Conservation (phyloP, 2,888 invertebrate species). For the Nemotelus pantherinus region DNA sequence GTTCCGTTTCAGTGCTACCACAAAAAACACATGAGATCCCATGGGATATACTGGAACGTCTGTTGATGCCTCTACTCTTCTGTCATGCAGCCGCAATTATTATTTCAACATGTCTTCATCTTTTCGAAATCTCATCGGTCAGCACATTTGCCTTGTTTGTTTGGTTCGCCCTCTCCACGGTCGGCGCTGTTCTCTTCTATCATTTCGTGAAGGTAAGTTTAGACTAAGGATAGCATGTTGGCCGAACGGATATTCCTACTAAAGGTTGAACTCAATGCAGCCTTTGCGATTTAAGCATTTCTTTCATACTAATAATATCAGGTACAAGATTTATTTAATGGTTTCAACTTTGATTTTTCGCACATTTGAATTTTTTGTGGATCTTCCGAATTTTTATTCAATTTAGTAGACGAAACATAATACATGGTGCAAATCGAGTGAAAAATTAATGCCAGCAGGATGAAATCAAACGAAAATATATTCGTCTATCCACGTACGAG, state of each 20-base stretch:
- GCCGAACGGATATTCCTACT: too few species aligned
- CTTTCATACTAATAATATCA: not conserved
- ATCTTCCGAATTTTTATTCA: not conserved
- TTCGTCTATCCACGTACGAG: too few species aligned
- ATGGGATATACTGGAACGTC: constrained; percentile 75
- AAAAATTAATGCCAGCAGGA: too few species aligned
- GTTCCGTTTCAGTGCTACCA: constrained; percentile 68
- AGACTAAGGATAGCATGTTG: too few species aligned
- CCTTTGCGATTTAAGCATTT: not conserved
- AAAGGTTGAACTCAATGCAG: not conserved
- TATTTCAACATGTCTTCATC: constrained; percentile 76
- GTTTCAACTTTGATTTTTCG: not conserved
- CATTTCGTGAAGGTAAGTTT: constrained; percentile 82
- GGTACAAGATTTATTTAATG: too few species aligned
- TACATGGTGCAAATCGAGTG: too few species aligned
- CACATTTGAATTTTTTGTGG: not conserved
- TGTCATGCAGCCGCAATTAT: constrained; percentile 84
- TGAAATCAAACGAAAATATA: too few species aligned
- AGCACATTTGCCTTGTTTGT: constrained; percentile 83
- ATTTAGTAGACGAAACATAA: constrained; percentile 18
- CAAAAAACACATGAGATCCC: constrained; percentile 73
- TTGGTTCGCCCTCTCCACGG: constrained; percentile 77
- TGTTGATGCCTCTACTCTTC: constrained; percentile 79
- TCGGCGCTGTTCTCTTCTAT: constrained; percentile 82
- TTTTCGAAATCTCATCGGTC: constrained; percentile 77